Percentiles rank a stretch among this genome's conserved stretches.
Evolutionary conservation across 37 sponge, comb jelly and placozoan species (phyloP).

Genomic region (Bolinopsis microptera): DNA sequence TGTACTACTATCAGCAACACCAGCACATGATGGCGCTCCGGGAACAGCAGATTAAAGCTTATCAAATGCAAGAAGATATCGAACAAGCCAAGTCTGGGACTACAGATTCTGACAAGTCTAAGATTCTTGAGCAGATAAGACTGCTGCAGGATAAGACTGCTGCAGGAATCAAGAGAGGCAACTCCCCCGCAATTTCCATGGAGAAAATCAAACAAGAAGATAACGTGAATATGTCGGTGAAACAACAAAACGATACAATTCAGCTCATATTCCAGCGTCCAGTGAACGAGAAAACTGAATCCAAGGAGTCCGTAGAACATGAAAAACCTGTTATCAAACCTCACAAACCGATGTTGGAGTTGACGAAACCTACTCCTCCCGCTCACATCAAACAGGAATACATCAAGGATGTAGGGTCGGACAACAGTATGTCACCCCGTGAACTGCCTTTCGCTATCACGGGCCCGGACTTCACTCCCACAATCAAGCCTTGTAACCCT

Average conservation of each 20-base stretch:
- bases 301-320: background rate
- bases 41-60: conserved; percentile 53
- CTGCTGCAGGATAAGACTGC: background rate
- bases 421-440: background rate
- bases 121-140: conserved; percentile 17
- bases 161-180: background rate
- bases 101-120: conserved; percentile 17
- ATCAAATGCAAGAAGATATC: conserved; percentile 9
- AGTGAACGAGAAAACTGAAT: background rate
- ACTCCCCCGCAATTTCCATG: background rate
- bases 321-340: background rate
- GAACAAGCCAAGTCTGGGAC: background rate
- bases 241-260: conserved; percentile 31
- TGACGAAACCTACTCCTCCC: conserved; percentile 55
- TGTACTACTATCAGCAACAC: conserved; percentile 58
- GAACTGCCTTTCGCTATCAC: conserved; percentile 31
- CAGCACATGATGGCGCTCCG: conserved; percentile 48
- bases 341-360: conserved; percentile 43
- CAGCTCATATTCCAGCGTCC: conserved; percentile 56
- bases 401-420: background rate
- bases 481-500: conserved; percentile 55
- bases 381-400: conserved; percentile 54
- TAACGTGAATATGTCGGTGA: conserved; percentile 4
- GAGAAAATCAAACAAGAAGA: conserved; percentile 36
- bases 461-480: conserved; percentile 40